Evolutionary conservation across 2,888 invertebrate species (phyloP), one percentile per base, ranked within the genome.

Genomic region (Drosophila sordidula): DNA sequence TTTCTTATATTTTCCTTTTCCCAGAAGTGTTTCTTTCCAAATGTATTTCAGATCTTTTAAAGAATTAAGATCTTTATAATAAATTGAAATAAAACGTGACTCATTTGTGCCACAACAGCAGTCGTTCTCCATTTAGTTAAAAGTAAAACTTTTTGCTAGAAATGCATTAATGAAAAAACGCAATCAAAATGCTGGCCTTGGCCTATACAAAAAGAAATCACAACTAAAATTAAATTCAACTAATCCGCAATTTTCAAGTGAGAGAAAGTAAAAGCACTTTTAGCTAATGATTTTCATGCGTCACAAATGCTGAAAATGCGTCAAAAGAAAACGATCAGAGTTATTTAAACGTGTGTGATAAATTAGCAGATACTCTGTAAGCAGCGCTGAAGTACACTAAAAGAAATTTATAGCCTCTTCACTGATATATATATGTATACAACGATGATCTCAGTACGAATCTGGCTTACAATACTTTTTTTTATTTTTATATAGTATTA

Each of bases 161-260:
- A 29, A 56, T 38, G 14, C 22, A 46, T 29, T 42, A 12, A 38
- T 12, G 6, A 29, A 29, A 29, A 11, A 4, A 6, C 9, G 12
- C 18, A 3, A 38, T 46, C 26, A 29, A 45, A 46, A 49, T 9
- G 26, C 16, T 58, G 41, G 34, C 61, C 61, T 54, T 61, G 61
- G 57, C 57, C 44, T 38, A 14, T 5, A 29, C n/a, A n/a, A 9
- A 46, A n/a, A 41, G 11, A 42, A 29, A 52, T n/a, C 9, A 9
- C 34, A 45, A 41, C 9, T 11, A 29, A 51, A 32, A 29, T 8
- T n/a, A 32, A 50, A 6, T 36, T 12, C 6, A 22, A n/a, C 9
- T 50, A 36, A 18, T 50, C 42, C 36, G 25, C 44, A 44, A 39
- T 42, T 42, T 42, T 42, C 12, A 42, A 22, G 42, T n/a, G 42